These are phyloP conservation scores for Plestiodon gilberti DNA, from an alignment of 2,113 vertebrate genomes.

Conservation along the genomic window DNA sequence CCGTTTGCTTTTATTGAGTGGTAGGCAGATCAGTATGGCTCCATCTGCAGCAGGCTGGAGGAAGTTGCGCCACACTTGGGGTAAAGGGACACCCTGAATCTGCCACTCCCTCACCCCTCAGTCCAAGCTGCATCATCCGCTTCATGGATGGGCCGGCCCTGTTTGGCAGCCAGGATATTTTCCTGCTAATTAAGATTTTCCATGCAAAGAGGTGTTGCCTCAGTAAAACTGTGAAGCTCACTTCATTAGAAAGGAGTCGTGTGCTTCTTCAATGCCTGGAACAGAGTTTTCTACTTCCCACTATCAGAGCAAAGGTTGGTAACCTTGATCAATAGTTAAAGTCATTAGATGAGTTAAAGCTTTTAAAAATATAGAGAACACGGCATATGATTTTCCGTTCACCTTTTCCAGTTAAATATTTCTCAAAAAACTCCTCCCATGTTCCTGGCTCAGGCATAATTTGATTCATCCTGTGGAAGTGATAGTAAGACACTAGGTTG, in stretches of 20 bases:
- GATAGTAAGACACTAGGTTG: slow-evolving; percentile 84
- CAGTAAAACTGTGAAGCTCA: neutral
- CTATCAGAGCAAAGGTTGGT: neutral
- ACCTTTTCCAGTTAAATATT: slow-evolving; percentile 80
- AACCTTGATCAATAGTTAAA: neutral
- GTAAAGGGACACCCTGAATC: too few relatives aligned
- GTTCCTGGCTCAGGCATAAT: slow-evolving; percentile 78
- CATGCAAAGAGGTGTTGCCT: neutral
- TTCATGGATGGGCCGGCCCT: too few relatives aligned
- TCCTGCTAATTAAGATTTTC: too few relatives aligned
- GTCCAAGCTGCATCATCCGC: too few relatives aligned
- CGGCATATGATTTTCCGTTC: slow-evolving; percentile 10
- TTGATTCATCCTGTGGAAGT: slow-evolving; percentile 85
- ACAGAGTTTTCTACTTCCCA: neutral
- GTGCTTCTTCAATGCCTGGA: neutral
- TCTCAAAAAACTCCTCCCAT: slow-evolving; percentile 79
- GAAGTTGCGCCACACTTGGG: too few relatives aligned
- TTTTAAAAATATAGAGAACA: neutral
- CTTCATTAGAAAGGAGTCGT: neutral
- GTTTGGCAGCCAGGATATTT: too few relatives aligned
- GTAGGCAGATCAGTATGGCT: too few relatives aligned
- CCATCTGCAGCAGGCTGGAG: too few relatives aligned
- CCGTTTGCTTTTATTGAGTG: too few relatives aligned
- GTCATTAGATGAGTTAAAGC: neutral
- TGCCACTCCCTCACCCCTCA: too few relatives aligned